These are phyloP conservation scores for Cynopterus sphinx DNA, from an alignment of 2,797 vertebrate species.

Conservation along the genomic window DNA sequence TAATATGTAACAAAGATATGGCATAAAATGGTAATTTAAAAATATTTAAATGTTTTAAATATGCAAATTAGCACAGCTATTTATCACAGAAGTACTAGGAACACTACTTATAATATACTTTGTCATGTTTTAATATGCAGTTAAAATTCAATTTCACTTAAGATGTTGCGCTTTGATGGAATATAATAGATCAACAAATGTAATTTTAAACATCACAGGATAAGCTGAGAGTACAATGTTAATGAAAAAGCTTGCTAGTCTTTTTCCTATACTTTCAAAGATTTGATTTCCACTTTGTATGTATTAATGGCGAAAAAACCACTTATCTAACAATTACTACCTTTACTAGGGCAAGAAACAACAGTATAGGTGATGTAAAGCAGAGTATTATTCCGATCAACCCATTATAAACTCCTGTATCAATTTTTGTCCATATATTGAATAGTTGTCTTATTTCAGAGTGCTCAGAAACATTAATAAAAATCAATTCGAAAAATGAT, in stretches of 20 bases:
- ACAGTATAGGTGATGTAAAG: not conserved
- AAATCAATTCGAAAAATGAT: not conserved
- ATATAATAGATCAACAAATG: not conserved
- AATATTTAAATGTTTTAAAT: not conserved
- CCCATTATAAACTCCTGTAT: not conserved
- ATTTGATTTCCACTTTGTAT: not conserved
- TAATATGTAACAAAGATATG: not conserved
- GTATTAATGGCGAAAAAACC: not conserved
- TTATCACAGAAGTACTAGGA: not conserved
- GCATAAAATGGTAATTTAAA: not conserved
- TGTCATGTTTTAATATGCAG: not conserved
- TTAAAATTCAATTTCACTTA: not conserved
- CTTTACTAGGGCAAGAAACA: not conserved
- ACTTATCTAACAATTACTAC: not conserved
- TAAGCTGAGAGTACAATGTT: not conserved
- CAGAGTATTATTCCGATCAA: not conserved
- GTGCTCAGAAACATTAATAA: not conserved
- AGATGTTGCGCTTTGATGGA: not conserved
- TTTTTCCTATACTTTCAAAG: not conserved
- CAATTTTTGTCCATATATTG: not conserved
- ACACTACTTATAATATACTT: not conserved
- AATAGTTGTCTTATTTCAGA: not conserved
- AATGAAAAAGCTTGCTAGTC: not conserved
- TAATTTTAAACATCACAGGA: not conserved
- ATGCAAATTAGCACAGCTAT: not conserved